A percentile compares a stretch with the other conserved stretches of the same genome.
phyloP scores from a whole-genome alignment of 2,113 vertebrate genomes.

The Rana temporaria region DNA sequence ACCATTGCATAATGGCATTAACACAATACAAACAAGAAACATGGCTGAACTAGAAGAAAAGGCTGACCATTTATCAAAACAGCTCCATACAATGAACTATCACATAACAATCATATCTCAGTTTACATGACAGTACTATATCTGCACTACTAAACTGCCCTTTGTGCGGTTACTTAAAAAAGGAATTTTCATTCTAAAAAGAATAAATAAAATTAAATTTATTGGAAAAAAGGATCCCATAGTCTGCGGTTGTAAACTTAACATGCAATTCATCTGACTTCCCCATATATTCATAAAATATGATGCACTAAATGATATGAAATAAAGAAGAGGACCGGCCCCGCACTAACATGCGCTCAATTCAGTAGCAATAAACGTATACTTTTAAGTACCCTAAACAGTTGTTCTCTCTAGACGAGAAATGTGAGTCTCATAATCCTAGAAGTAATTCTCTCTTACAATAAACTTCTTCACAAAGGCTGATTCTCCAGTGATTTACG shows the following conservation, averaged over 20 bases:
- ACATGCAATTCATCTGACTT: not conserved
- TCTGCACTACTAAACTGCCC: no score
- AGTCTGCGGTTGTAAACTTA: no score
- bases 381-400: slow-evolving; percentile 14
- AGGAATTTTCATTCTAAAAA: no score
- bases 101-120: no score
- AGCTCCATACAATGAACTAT: no score
- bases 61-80: no score
- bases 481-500: slow-evolving; percentile 1
- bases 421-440: not conserved
- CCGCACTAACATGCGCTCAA: not conserved
- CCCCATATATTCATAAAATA: slow-evolving; percentile 10
- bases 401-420: slow-evolving; percentile 4
- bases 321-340: not conserved
- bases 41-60: no score
- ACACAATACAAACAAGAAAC: no score
- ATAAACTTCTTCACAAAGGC: not conserved
- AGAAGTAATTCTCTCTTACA: slow-evolving; percentile 8
- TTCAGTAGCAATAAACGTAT: slow-evolving; percentile 32
- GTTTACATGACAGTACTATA: no score
- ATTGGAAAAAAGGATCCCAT: not conserved
- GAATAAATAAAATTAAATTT: not conserved
- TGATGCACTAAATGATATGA: not conserved
- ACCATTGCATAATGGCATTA: no score
- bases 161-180: no score